These are phyloP conservation scores for Podarcis cretensis DNA, from an alignment of 2,113 vertebrate species.

Conservation along the genomic window DNA sequence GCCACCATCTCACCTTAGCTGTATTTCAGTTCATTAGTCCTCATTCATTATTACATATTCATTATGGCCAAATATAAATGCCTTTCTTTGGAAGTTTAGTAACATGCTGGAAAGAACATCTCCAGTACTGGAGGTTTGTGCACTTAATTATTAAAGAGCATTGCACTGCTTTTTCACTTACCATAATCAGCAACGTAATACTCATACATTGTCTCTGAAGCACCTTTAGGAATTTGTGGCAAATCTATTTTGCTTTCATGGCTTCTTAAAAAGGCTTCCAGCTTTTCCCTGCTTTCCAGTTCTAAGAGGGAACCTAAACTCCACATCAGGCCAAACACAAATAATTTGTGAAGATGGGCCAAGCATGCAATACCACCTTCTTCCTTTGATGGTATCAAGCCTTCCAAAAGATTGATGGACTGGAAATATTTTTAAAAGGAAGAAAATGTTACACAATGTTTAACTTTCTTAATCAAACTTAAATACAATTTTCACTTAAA, in stretches of 20 bases:
- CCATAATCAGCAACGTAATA: constrained; percentile 75
- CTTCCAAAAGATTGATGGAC: constrained; percentile 81
- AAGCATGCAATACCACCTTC: constrained; percentile 61
- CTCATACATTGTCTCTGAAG: constrained; percentile 76
- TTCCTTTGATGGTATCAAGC: constrained; percentile 79
- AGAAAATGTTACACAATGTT: constrained; percentile 2
- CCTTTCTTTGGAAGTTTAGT: background rate
- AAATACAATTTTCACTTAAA: background rate
- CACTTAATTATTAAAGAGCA: background rate
- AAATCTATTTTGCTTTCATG: constrained; percentile 72
- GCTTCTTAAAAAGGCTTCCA: constrained; percentile 75
- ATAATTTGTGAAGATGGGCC: constrained; percentile 74
- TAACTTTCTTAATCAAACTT: background rate
- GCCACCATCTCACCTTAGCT: background rate
- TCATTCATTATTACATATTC: no score
- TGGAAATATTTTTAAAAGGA: constrained; percentile 60
- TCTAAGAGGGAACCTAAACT: constrained; percentile 81
- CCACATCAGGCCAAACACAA: constrained; percentile 81
- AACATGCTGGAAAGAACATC: background rate
- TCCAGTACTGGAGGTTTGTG: background rate
- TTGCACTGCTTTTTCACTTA: constrained; percentile 53
- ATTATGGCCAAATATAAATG: background rate
- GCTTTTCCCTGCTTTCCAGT: constrained; percentile 74
- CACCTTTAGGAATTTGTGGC: constrained; percentile 65
- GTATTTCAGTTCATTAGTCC: background rate